Conservation (phyloP, 2,888 invertebrate genomes). For the Pyrgus malvae region DNA sequence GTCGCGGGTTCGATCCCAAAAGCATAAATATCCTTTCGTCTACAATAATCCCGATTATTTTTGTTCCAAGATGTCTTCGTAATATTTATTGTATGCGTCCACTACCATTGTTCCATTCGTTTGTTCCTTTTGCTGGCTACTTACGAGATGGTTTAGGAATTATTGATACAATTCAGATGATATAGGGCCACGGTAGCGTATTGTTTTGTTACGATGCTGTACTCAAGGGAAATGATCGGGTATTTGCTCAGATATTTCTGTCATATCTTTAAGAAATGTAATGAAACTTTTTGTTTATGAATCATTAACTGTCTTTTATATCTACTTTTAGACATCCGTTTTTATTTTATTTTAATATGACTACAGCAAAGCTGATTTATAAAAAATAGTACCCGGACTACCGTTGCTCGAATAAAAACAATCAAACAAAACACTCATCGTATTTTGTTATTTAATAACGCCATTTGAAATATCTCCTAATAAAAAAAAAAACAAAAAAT, state of each 20-base stretch:
- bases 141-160: constrained; percentile 26
- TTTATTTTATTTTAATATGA: no score
- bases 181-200: constrained; percentile 6
- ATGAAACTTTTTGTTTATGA: no score
- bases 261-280: no score
- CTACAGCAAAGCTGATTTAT: no score
- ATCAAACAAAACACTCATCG: no score
- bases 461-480: no score
- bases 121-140: constrained; percentile 22
- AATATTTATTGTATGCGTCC: constrained; percentile 65
- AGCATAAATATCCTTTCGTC: constrained; percentile 68
- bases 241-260: neutral
- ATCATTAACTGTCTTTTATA: no score
- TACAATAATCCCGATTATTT: constrained; percentile 68
- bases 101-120: constrained; percentile 54
- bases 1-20: constrained; percentile 51
- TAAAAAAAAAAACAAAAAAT: no score
- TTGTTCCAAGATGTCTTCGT: constrained; percentile 51
- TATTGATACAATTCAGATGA: constrained; percentile 26
- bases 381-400: no score
- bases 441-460: no score
- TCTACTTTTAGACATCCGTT: no score
- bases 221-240: neutral
- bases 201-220: constrained; percentile 13
- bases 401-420: no score